These are phyloP conservation scores for Potorous gilbertii DNA, from an alignment of 2,797 vertebrate genomes.

Conservation along the genomic window DNA sequence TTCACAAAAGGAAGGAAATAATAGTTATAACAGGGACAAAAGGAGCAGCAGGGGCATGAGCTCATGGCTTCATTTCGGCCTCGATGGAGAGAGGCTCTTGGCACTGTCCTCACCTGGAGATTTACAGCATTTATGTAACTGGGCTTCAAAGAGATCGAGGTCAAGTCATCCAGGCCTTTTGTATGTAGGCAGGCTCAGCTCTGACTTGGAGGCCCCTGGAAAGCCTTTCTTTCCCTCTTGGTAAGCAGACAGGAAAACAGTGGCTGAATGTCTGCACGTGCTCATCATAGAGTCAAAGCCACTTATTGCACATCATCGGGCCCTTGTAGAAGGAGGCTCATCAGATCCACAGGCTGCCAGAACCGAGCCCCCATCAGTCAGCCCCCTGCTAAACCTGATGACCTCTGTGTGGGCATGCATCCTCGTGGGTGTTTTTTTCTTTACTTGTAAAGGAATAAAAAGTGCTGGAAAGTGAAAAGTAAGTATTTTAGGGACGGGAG, in stretches of 20 bases:
- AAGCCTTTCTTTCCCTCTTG: not conserved
- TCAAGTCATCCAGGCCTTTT: not conserved
- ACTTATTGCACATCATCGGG: not conserved
- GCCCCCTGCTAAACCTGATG: not conserved
- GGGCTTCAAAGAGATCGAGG: not conserved
- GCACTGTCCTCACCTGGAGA: not conserved
- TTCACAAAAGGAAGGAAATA: conserved; percentile 4
- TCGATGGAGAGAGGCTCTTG: not conserved
- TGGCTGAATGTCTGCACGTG: not conserved
- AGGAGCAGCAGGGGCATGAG: not conserved
- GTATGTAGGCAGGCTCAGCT: not conserved
- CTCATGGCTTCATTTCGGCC: not conserved
- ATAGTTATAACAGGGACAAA: not conserved
- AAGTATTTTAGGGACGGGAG: not conserved
- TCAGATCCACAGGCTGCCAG: not conserved
- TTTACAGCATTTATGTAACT: not conserved
- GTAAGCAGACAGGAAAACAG: not conserved
- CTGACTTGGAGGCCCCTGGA: not conserved
- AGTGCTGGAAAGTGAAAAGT: conserved; percentile 46
- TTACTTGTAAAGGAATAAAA: conserved; percentile 38
- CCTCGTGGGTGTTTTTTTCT: conserved; percentile 2
- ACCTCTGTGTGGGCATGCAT: conserved; percentile 15
- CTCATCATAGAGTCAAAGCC: not conserved
- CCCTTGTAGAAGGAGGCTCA: not conserved
- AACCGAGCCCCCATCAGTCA: not conserved